Conservation (phyloP, 2,888 invertebrate species). For the Lamellibrachia satsuma region DNA sequence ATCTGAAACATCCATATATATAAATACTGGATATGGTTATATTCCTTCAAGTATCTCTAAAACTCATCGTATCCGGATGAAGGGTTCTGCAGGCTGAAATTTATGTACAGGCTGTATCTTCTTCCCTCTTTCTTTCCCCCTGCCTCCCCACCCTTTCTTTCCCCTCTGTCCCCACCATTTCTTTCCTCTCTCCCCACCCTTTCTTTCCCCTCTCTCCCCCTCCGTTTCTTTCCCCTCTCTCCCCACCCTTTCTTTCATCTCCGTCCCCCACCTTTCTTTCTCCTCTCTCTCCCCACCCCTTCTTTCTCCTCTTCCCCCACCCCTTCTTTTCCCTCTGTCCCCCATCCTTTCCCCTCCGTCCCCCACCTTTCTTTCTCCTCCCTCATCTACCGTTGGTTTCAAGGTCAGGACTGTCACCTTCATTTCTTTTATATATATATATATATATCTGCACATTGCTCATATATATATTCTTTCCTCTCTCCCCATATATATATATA, state of each 20-base stretch:
- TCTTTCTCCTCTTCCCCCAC: background rate
- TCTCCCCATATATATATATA: too few relatives aligned
- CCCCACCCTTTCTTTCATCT: background rate
- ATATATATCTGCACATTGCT: too few relatives aligned
- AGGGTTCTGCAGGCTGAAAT: background rate
- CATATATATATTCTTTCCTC: too few relatives aligned
- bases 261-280: background rate
- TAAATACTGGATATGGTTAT: too few relatives aligned
- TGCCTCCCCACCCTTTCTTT: background rate
- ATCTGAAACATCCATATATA: too few relatives aligned
- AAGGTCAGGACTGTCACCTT: too few relatives aligned
- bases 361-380: background rate
- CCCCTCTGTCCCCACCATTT: background rate
- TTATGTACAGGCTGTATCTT: background rate
- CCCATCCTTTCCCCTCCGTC: background rate
- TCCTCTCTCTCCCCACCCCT: background rate
- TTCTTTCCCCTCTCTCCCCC: too few relatives aligned
- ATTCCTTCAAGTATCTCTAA: too few relatives aligned
- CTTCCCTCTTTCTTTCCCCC: background rate
- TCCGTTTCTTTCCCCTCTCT: background rate
- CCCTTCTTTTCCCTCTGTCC: background rate
- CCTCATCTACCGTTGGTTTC: too few relatives aligned
- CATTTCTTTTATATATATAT: too few relatives aligned
- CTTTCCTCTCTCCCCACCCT: background rate
- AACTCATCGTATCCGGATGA: background rate